Evolutionary conservation across 2,113 vertebrate species (phyloP), one percentile per base, ranked within the genome.

Genomic region (Butastur rufipennis): DNA sequence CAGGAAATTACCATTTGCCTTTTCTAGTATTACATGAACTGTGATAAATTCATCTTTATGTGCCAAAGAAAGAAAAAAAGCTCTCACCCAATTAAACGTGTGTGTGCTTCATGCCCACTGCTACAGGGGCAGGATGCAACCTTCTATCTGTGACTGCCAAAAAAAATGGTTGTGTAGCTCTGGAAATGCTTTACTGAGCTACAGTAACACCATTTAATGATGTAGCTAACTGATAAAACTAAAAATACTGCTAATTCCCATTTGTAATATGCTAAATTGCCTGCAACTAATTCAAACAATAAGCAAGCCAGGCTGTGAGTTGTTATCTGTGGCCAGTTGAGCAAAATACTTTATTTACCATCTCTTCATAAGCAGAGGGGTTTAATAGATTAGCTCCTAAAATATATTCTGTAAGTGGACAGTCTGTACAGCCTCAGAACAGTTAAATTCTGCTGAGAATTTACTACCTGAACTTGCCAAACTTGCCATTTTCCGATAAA

Each of bases 101-200:
- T 8, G 4, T 65, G 52, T 66, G 68, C 43, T 92, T 47, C 58
- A 31, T 58, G 63, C 71, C 66, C 26, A 2, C 58, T 67, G 86
- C 80, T 84, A 79, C 27, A 87, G 73, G 83, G 86, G 34, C 48
- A 91, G 62, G 78, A 86, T 67, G 22, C 17, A 89, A 88, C 95
- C 42, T 82, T 87, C 68, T 61, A 34, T 12, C 79, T 81, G 62
- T 90, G 84, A 74, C 71, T 95, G 86, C 65, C 81, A 77, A 89
- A 90, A 86, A 53, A 61, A 79, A 48, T 2, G 47, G 47, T 67
- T 91, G 36, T 38, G 43, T 13, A 59, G 36, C 19, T 73, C 75
- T 81, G 47, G 75, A 94, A 70, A 86, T 86, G 77, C 88, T 96
- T 93, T 96, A 32, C 56, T 92, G 92, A 95, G 59, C 78, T 61